Base-by-base conservation (phyloP, 1,140 invertebrate species). In the Papilio aristodemus region DNA sequence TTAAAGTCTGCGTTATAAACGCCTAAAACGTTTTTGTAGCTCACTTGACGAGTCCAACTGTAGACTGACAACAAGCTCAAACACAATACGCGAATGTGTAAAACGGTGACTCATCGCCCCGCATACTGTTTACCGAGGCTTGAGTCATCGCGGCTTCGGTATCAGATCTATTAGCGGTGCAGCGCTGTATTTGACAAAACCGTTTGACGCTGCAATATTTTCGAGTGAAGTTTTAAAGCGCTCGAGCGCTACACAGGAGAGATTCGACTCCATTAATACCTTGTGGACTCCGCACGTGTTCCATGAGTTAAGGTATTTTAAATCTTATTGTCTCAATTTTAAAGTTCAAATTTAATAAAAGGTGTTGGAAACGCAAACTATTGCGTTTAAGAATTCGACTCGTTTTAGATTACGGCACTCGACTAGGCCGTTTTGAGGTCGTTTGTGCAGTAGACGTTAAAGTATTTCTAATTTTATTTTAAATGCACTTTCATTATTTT, bases 61-160 rank as follows among this genome's bases (percentile, higher is more conserved):
- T 85, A 86, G 85, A 91, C 89, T 91, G 89, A 91, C 89, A 91
- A 91, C 87, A 89, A 75, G 85, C 84, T 87, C 85, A 89, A 91
- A 91, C 85, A 87, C 89, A 89, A 86, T 86, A 91, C 89, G 89
- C 89, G 86, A 91, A 90, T 91, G 89, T 91, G 89, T 91, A 90
- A 89, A 91, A 90, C 83, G 87, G 89, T 91, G 89, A 91, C 89
- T 91, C 89, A 91, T 90, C 89, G 89, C 85, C 87, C 89, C 87
- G 89, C 89, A 91, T 91, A 90, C 89, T 91, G 89, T 91, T 91
- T 91, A 90, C 87, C 86, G 86, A 90, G 83, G 86, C 89, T 88
- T 90, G 89, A 91, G 87, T 91, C 89, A 91, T 91, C 89, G 87
- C 78, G 72, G 74, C 71, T 80, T 78, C 68, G 69, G 72, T 80